Percentiles rank a stretch among this genome's conserved stretches.
These are phyloP conservation scores for Phylloscopus collybita DNA, from an alignment of 2,797 vertebrate genomes.

Conservation along the genomic window DNA sequence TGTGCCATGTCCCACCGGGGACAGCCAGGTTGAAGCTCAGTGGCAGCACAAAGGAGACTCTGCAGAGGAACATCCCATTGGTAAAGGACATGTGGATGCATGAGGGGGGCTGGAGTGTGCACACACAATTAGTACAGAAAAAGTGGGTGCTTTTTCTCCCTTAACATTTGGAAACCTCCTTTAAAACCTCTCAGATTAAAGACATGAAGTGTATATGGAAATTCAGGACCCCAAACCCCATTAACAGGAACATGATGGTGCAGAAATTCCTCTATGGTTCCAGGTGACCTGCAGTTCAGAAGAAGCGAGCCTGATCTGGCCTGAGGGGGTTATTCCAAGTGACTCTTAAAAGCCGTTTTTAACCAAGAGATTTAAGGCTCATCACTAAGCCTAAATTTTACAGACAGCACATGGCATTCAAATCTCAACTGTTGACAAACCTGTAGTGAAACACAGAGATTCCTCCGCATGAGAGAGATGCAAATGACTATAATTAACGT, in stretches of 20 bases:
- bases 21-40: background rate
- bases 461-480: background rate
- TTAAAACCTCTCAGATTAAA: background rate
- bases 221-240: background rate
- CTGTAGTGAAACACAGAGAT: background rate
- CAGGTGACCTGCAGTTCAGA: background rate
- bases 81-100: background rate
- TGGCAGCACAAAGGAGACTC: background rate
- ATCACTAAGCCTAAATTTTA: background rate
- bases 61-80: background rate
- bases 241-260: background rate
- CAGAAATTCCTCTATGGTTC: background rate
- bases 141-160: background rate
- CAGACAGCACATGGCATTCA: background rate
- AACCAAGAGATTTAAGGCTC: background rate
- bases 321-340: background rate
- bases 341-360: background rate
- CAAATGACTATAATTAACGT: background rate
- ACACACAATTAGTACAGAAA: background rate
- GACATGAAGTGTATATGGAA: background rate
- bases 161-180: background rate
- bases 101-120: rapidly evolving
- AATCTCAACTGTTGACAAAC: background rate
- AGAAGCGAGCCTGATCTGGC: background rate
- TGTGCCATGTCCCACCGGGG: background rate